Evolutionary conservation across 2,888 invertebrate genomes (phyloP), one percentile per base, ranked within the genome.

Genomic region (Physocephala rufipes): DNA sequence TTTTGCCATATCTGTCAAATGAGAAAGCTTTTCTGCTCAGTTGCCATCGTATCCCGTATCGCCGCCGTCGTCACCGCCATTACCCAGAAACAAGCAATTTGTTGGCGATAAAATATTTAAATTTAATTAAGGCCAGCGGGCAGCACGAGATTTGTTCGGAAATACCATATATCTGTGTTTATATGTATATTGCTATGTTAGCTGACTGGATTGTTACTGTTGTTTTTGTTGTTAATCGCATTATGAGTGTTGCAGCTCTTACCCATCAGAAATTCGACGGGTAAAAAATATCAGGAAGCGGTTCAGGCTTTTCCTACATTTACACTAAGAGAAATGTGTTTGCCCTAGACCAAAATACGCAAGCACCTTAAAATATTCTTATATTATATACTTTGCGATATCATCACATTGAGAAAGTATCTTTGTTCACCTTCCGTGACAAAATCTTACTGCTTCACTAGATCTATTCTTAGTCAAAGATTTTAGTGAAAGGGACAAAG

Each of bases 51-150:
- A 45, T 45, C 9, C 15, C 45, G 45, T 9, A 15, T 45, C 12
- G 24, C n/a, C n/a, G n/a, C 55, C n/a, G n/a, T 55, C 55, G n/a
- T 19, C 12, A 55, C 71, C 61, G 53, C 36, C 26, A 67, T 63
- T 66, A 67, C 68, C 53, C 62, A 62, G 78, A 70, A 76, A 79
- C 77, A 81, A 82, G 82, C 81, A 82, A 82, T 83, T 83, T 83
- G 82, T 84, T 80, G 79, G 82, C 84, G 82, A 84, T 84, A 83
- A 84, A 84, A 85, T 84, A 85, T 85, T 84, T 85, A 84, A 84
- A 84, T 85, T 84, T 84, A 85, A 84, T 84, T 85, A 85, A 83
- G 84, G 82, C 84, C 83, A 81, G 80, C 81, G 81, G 79, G 80
- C 81, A 81, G 80, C 78, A 79, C 78, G 79, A 74, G 77, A n/a